A percentile compares a stretch with the other conserved stretches of the same genome.
phyloP scores from a whole-genome alignment of 1,140 invertebrate species.

The Chironomus striatipennis region DNA sequence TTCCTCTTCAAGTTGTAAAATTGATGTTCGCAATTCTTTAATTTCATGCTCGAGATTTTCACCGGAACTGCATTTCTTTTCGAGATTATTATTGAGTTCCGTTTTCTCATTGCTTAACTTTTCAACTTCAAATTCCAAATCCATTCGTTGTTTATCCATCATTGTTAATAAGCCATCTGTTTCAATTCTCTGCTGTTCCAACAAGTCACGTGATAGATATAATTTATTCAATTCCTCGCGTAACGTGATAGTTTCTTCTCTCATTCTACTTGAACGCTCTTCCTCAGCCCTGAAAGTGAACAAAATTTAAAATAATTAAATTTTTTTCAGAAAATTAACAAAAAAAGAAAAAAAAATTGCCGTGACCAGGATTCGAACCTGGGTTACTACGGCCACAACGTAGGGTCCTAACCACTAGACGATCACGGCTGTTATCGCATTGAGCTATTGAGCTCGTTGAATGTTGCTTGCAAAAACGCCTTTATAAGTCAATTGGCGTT shows the following conservation, averaged over 20 bases:
- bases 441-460: not conserved
- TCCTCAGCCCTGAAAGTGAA: constrained; percentile 52
- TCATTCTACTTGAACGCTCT: constrained; percentile 61
- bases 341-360: constrained; percentile 41
- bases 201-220: constrained; percentile 58
- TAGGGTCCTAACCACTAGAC: constrained; percentile 86
- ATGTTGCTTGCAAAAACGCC: not conserved
- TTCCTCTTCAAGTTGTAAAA: constrained; percentile 58
- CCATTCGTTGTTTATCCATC: constrained; percentile 68
- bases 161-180: constrained; percentile 58
- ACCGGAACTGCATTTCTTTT: constrained; percentile 58
- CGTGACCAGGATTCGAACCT: constrained; percentile 82
- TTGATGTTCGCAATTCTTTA: constrained; percentile 57
- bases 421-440: constrained; percentile 60
- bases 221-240: constrained; percentile 67
- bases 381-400: constrained; percentile 79
- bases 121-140: constrained; percentile 67
- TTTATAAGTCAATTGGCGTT: not conserved
- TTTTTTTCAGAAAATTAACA: constrained; percentile 31
- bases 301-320: constrained; percentile 35
- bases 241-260: constrained; percentile 62
- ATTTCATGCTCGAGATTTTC: constrained; percentile 60
- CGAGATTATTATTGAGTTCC: constrained; percentile 61
- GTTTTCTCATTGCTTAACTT: constrained; percentile 58
- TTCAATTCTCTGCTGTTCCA: constrained; percentile 72